Percentiles rank a stretch among this genome's conserved stretches.
Evolutionary conservation across 92 coral and sea anemone species (phyloP).

Genomic region (Umimayanthus chanpuru): DNA sequence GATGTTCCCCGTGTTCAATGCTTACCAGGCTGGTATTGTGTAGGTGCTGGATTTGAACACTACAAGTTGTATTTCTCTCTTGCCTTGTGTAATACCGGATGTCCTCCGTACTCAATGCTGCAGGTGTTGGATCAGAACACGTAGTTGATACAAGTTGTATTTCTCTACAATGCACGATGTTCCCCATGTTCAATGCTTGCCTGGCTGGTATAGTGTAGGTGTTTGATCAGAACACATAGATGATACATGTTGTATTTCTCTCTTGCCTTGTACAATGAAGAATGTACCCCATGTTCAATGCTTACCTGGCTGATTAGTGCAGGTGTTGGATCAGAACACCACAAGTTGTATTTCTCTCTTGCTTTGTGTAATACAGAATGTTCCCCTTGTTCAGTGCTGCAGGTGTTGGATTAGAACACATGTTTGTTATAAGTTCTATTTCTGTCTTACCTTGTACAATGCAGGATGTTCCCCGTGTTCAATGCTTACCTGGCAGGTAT

Average conservation of each 20-base stretch:
- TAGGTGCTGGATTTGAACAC: conserved; percentile 96
- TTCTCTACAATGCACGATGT: too few species aligned
- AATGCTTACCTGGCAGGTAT: conserved; percentile 98
- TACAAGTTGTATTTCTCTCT: too few species aligned
- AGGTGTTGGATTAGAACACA: conserved; percentile 86
- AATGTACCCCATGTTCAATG: too few species aligned
- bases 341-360: too few species aligned
- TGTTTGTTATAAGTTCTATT: too few species aligned
- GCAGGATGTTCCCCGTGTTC: conserved; percentile 93
- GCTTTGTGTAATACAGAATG: conserved; percentile 54
- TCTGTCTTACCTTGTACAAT: neutral
- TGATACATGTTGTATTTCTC: too few species aligned
- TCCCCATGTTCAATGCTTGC: conserved; percentile 97
- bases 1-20: conserved; percentile 95
- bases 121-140: too few species aligned
- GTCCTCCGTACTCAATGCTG: too few species aligned
- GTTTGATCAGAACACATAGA: too few species aligned
- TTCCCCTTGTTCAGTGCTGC: conserved; percentile 99
- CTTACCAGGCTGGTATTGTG: conserved; percentile 94
- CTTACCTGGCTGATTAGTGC: too few species aligned
- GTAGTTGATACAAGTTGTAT: too few species aligned
- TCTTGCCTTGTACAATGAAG: too few species aligned
- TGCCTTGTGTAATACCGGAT: conserved; percentile 53
- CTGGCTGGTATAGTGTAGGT: conserved; percentile 95
- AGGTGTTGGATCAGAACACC: conserved; percentile 91